Evolutionary conservation across 2,888 invertebrate genomes (phyloP).

Genomic region (Sinotaia quadrata): DNA sequence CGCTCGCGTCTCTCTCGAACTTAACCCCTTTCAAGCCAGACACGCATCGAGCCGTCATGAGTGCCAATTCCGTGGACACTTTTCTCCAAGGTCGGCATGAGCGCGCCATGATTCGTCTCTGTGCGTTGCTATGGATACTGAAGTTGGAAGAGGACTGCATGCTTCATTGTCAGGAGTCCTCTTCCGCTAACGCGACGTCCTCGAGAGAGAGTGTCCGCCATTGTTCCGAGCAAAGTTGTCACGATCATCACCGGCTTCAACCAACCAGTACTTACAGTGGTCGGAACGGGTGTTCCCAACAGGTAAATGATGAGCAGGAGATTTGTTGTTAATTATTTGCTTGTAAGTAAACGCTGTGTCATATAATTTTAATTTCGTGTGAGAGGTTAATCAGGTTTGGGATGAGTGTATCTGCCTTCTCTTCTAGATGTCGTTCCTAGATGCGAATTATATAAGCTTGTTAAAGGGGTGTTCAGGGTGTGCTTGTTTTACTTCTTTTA

Average conservation of each 20-base stretch:
- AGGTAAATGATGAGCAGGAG: background rate
- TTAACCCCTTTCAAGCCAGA: background rate
- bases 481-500: no score
- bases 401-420: no score
- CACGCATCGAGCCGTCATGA: slow-evolving; percentile 31
- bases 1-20: background rate
- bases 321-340: background rate
- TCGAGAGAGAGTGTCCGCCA: background rate
- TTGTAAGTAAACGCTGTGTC: no score
- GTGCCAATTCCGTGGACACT: slow-evolving; percentile 44
- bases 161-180: slow-evolving; percentile 18
- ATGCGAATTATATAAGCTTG: no score
- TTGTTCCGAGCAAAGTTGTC: background rate
- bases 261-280: background rate
- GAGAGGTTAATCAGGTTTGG: no score
- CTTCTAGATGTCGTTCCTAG: no score
- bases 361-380: no score
- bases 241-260: background rate
- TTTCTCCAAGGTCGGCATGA: slow-evolving; percentile 59
- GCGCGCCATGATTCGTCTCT: slow-evolving; percentile 63
- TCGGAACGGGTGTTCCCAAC: slow-evolving; percentile 5
- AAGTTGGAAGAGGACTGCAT: slow-evolving; percentile 59
- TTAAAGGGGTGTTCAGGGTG: no score
- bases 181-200: background rate
- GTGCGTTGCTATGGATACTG: slow-evolving; percentile 64